phyloP scores from a whole-genome alignment of 2,888 invertebrate genomes.

The Nemoura dubitans region DNA sequence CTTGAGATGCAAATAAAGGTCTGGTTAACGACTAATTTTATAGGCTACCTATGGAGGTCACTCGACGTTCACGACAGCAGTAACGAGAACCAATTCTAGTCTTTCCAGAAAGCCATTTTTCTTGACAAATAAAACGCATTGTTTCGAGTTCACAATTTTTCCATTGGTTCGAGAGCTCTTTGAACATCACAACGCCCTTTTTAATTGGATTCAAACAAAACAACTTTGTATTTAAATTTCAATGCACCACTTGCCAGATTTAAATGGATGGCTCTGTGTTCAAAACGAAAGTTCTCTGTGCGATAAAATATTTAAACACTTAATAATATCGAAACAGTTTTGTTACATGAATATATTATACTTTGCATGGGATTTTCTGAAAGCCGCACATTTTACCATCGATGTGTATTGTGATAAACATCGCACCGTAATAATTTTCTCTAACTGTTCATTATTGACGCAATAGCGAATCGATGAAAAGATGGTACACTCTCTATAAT shows the following conservation, averaged over 20 bases:
- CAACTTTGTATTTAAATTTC: background rate
- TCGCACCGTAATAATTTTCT: background rate
- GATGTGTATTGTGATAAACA: background rate
- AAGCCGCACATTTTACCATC: background rate
- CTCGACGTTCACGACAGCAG: background rate
- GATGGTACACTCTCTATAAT: conserved; percentile 1
- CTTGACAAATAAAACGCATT: background rate
- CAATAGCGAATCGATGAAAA: background rate
- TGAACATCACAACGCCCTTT: background rate
- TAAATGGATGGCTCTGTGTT: background rate
- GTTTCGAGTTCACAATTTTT: background rate
- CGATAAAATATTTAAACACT: background rate
- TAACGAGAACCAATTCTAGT: background rate
- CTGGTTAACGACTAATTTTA: background rate
- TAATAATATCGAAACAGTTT: background rate
- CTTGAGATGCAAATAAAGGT: background rate
- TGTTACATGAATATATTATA: background rate
- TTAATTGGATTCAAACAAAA: background rate
- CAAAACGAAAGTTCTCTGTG: background rate
- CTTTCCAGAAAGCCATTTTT: background rate
- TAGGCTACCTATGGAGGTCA: background rate
- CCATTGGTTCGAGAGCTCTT: background rate
- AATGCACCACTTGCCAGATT: background rate
- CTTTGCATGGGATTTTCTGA: background rate
- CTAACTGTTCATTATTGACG: background rate